A percentile compares a stretch with the other conserved stretches of the same genome.
Conservation (phyloP, 2,113 vertebrate genomes). For the Ornithorhynchus anatinus region DNA sequence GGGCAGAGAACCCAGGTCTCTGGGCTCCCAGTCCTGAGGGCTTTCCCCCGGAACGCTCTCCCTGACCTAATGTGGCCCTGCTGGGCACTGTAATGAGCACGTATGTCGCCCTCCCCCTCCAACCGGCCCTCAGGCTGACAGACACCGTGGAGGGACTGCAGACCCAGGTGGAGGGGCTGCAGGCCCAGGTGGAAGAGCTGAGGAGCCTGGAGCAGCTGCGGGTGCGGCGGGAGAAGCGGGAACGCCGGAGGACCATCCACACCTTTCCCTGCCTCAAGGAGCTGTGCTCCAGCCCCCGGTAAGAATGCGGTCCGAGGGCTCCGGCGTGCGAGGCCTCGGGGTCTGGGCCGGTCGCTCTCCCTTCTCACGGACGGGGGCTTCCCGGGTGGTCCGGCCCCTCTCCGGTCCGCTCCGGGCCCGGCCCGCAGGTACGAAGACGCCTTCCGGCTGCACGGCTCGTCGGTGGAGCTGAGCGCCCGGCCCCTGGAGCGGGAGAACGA, state of each 20-base stretch:
- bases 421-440: conserved; percentile 84
- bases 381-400: not conserved
- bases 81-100: too few relatives aligned
- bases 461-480: conserved; percentile 79
- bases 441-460: conserved; percentile 83
- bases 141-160: conserved; percentile 90
- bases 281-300: conserved; percentile 89
- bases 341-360: not conserved
- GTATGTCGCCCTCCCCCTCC: not conserved
- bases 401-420: not conserved
- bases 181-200: conserved; percentile 89
- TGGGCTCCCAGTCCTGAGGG: too few relatives aligned
- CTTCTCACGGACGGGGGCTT: not conserved
- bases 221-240: conserved; percentile 85
- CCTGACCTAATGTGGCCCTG: too few relatives aligned
- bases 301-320: not conserved
- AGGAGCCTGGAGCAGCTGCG: conserved; percentile 88
- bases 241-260: conserved; percentile 89
- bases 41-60: too few relatives aligned
- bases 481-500: conserved; percentile 89
- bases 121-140: conserved; percentile 76
- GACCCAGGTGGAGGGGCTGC: conserved; percentile 90
- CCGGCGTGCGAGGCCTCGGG: not conserved
- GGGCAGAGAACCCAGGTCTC: too few relatives aligned
- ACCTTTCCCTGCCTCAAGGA: conserved; percentile 96